Conservation (phyloP, 2,888 invertebrate species). For the Drosophila neoperkinsi region DNA sequence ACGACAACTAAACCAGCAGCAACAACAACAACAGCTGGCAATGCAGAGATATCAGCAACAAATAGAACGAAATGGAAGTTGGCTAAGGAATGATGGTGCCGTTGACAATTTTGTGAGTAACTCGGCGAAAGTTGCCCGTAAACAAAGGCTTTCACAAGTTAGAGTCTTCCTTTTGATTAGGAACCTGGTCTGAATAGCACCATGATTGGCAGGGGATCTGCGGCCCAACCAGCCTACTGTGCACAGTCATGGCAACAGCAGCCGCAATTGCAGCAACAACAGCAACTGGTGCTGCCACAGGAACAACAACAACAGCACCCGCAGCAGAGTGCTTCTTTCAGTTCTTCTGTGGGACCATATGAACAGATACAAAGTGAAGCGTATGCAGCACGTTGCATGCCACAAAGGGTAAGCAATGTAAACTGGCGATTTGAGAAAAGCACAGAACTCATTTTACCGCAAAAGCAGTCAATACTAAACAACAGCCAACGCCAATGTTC, state of each 20-base stretch:
- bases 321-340: neutral
- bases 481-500: neutral
- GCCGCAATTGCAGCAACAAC: neutral
- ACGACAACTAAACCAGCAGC: slow-evolving; percentile 16
- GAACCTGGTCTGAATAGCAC: slow-evolving; percentile 56
- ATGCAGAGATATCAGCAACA: neutral
- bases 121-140: neutral
- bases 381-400: slow-evolving; percentile 5
- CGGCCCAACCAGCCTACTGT: neutral
- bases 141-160: slow-evolving; percentile 6
- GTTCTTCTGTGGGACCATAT: neutral
- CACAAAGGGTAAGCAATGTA: slow-evolving; percentile 21
- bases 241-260: neutral
- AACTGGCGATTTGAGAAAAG: neutral
- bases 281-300: neutral
- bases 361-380: slow-evolving; percentile 15
- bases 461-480: slow-evolving; percentile 9
- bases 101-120: slow-evolving; percentile 40
- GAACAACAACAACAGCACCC: neutral
- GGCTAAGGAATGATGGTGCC: slow-evolving; percentile 5
- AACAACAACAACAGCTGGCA: neutral
- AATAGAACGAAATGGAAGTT: neutral
- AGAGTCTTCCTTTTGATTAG: slow-evolving; percentile 25
- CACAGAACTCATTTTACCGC: neutral
- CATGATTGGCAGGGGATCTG: slow-evolving; percentile 19